Evolutionary conservation across 2,888 invertebrate species (phyloP), one percentile per base, ranked within the genome.

Genomic region (Agrochola litura): DNA sequence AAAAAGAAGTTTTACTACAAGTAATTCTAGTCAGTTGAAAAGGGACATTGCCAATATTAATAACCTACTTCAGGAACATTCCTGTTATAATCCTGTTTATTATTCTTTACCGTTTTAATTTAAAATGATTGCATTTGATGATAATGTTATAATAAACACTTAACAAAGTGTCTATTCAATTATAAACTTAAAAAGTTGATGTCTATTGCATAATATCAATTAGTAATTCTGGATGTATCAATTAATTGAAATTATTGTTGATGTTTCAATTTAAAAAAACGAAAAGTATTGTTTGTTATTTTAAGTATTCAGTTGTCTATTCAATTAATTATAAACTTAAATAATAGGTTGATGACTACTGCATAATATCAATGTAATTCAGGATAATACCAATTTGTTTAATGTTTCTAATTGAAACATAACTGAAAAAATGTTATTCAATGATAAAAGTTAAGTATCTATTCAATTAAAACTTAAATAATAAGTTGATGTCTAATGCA

Each of bases 21-120:
- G 30, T 30, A 37, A 54, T 66, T 74, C 60, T 79, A 81, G 81
- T 79, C 75, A 60, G 52, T n/a, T 79, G 9, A 63, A 25, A 52
- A 52, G 22, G 22, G 22, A 3, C 8, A 52, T 52, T 52, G 52
- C 22, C 9, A 0, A 9, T 52, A 52, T 52, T 3, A 52, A 52
- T 52, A 52, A 22, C 9, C 52, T 22, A 8, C 22, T 52, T 52
- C 52, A 52, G 52, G 19, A 10, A 30, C 30, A 46, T 63, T 69
- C 14, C 19, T 37, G 6, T 60, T 30, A 30, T 22, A 46, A 56
- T 69, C 14, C 19, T 37, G 6, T 60, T 30, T n/a, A 60, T 52
- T 14, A 60, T 52, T 5, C 0, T 46, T n/a, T 19, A 37, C 19
- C 25, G n/a, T 76, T 46, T 43, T 19, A 52, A 41, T 25, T 8